These are phyloP conservation scores for Lophochroa leadbeateri DNA, from an alignment of 2,113 vertebrate genomes.

Conservation along the genomic window DNA sequence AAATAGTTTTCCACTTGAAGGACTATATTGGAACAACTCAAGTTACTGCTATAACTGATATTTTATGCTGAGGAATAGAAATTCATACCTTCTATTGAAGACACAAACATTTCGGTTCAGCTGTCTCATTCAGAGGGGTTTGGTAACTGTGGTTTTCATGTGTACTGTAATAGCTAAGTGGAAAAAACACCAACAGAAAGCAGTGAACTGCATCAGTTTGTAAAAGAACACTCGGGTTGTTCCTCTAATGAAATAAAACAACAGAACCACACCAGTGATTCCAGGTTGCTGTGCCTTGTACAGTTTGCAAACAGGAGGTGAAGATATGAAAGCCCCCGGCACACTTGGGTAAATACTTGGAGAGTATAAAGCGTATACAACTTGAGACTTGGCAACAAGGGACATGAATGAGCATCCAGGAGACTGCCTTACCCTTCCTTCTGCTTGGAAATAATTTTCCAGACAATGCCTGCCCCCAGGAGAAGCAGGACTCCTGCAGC, in stretches of 20 bases:
- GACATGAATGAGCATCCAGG: neutral
- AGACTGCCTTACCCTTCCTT: constrained; percentile 52
- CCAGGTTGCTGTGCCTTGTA: neutral
- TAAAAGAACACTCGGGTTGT: neutral
- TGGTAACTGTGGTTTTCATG: constrained; percentile 1
- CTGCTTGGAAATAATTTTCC: constrained; percentile 46
- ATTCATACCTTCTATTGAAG: constrained; percentile 27
- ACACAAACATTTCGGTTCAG: neutral
- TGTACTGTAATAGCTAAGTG: neutral
- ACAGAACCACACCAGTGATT: neutral
- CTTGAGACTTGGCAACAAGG: neutral
- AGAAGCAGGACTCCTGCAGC: constrained; percentile 10
- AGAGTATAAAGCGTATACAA: fast-evolving
- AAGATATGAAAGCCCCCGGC: neutral
- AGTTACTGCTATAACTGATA: neutral
- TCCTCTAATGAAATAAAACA: neutral
- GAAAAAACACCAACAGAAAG: neutral
- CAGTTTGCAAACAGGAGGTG: neutral
- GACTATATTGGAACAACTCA: neutral
- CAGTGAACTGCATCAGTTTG: neutral
- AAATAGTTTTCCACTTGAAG: neutral
- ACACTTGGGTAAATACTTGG: neutral
- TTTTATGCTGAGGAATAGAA: neutral
- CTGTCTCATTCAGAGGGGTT: neutral
- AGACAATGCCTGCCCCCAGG: neutral